Evolutionary conservation across 1,140 invertebrate species (phyloP), one percentile per base, ranked within the genome.

Genomic region (Gonioctena quinquepunctata): DNA sequence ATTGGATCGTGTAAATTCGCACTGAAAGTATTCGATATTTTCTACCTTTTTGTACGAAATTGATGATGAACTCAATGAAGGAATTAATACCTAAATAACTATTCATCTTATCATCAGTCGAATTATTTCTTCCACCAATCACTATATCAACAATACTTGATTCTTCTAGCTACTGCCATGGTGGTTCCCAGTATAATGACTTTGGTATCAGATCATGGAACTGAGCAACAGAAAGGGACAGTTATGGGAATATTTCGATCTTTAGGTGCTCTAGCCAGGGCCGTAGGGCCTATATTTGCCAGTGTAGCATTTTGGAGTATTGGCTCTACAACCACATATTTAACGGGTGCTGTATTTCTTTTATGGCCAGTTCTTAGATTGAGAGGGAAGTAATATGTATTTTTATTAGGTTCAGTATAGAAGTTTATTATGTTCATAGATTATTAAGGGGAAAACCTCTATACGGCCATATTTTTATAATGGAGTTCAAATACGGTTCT

Each of bases 111-210:
- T 66, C 19, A 19, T n/a, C 26, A n/a, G 50, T 50, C 23, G n/a
- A 64, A 18, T 11, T 11, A 59, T 66, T 26, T 61, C 1, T 1
- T 2, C 57, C 23, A 61, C 26, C n/a, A 26, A 18, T 48, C 57
- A 28, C 50, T 60, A 74, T 59, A 16, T 63, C n/a, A n/a, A n/a
- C n/a, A n/a, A n/a, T n/a, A n/a, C n/a, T n/a, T n/a, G n/a, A n/a
- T 60, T 22, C 61, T 81, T 83, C 22, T 77, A 96, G 94, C 96
- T 8, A 97, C 96, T 1, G 94, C 96, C 3, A 93, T 96, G 83
- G 95, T 96, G 50, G 96, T 99, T 6, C 96, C 96, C 21, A 97
- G 96, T 82, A 87, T 98, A 80, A 98, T 94, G 72, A 94, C 96
- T 8, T 83, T 97, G 80, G 94, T 95, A 0, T 95, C 96, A 4